Percentiles rank a stretch among this genome's conserved stretches.
Evolutionary conservation across 2,797 vertebrate species (phyloP).

Genomic region (Lepus townsendii): DNA sequence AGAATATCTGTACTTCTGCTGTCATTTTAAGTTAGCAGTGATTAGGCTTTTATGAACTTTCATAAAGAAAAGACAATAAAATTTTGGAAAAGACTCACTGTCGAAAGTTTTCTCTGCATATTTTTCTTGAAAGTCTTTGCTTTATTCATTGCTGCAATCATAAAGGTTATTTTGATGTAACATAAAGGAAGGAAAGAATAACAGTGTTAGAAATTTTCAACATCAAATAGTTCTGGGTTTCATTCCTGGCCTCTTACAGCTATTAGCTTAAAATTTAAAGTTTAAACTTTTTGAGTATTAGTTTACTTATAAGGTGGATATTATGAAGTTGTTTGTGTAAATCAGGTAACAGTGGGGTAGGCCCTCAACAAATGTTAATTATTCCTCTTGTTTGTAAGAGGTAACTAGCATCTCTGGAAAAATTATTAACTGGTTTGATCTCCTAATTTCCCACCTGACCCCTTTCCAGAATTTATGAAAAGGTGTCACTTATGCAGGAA

Average conservation of each 20-base stretch:
- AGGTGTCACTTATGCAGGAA: neutral
- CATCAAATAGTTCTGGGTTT: neutral
- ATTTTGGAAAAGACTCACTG: neutral
- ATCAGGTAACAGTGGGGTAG: neutral
- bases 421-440: neutral
- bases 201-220: neutral
- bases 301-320: neutral
- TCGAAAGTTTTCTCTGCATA: neutral
- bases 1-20: neutral
- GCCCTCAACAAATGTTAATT: slow-evolving; percentile 7
- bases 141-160: neutral
- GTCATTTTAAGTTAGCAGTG: slow-evolving; percentile 1
- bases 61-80: neutral
- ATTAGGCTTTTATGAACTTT: neutral
- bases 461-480: neutral
- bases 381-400: neutral
- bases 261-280: neutral
- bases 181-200: neutral
- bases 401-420: neutral
- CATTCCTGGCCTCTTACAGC: neutral
- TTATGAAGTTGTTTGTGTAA: neutral
- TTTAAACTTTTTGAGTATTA: neutral
- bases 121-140: neutral
- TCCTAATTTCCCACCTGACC: neutral
- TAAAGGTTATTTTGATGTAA: neutral